These are phyloP conservation scores for Scaptomyza cyrtandrae DNA, from an alignment of 2,888 invertebrate species.

Conservation along the genomic window DNA sequence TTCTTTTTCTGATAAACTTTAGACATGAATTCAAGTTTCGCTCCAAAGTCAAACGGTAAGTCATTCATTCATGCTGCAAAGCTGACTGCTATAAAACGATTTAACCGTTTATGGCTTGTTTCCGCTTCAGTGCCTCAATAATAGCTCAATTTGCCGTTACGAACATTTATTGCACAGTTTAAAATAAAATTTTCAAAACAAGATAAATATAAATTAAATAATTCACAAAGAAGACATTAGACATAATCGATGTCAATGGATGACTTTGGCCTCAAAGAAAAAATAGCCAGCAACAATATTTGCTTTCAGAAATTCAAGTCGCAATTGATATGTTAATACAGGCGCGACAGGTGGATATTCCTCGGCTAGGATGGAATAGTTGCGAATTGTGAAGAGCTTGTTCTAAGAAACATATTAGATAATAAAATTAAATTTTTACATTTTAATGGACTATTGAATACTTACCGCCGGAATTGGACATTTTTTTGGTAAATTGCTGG, in stretches of 20 bases:
- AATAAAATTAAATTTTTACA: no score
- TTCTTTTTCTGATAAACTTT: neutral
- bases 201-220: no score
- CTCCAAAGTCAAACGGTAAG: neutral
- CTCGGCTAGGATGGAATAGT: slow-evolving; percentile 29
- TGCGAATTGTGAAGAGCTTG: slow-evolving; percentile 45
- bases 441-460: slow-evolving; percentile 2
- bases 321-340: slow-evolving; percentile 20
- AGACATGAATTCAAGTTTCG: neutral
- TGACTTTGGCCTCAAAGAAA: neutral
- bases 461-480: slow-evolving; percentile 53
- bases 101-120: neutral
- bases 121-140: neutral
- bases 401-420: neutral
- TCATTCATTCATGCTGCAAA: no score
- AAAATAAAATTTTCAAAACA: neutral
- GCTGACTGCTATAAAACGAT: slow-evolving; percentile 15
- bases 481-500: slow-evolving; percentile 50
- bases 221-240: neutral
- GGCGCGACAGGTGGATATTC: slow-evolving; percentile 39
- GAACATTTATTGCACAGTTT: neutral
- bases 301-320: neutral
- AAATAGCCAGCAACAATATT: neutral
- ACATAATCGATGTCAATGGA: neutral
- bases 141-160: neutral